Evolutionary conservation across 2,797 vertebrate genomes (phyloP), one percentile per base, ranked within the genome.

Genomic region (Brachymystax lenok): DNA sequence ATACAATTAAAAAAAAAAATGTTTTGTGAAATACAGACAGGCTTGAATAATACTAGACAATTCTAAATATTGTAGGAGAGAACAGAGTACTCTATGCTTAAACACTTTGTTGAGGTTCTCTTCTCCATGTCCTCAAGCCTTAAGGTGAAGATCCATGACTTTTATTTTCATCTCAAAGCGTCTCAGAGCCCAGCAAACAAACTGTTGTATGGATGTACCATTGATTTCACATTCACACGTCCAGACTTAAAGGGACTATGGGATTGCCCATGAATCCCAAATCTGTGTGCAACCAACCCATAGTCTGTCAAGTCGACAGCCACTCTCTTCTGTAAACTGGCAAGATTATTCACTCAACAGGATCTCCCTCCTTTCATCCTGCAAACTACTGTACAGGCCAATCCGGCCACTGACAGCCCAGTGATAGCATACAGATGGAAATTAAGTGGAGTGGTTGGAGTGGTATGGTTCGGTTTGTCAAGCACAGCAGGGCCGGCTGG

Each of bases 181-280:
- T 89, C 77, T 88, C 86, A 86, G 88, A 88, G 92, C 91, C 93
- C 93, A 93, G 88, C 91, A 93, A 93, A 93, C 92, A 92, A 92
- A 93, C 91, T 89, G 90, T 92, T 93, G 91, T 92, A 93, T 90
- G 94, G 94, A 87, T 95, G 94, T 94, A 94, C 91, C 89, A 94
- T 95, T 94, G 94, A 95, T 95, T 95, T 95, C 94, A 95, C 94
- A 95, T 95, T 93, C 91, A 88, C 90, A 93, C 92, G 83, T 95
- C 94, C 79, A 80, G 88, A 91, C 81, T 92, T 91, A 93, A 92
- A 90, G 91, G 86, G 90, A 92, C 92, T 92, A 92, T 90, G 84
- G 92, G 93, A 93, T 94, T 94, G 92, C 84, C 88, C 79, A 68
- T 83, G 91, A 93, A 93, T 94, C 92, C 91, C 85, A 86, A 91